These are phyloP conservation scores for Anaspis maculata DNA, from an alignment of 2,888 invertebrate genomes.

Conservation along the genomic window DNA sequence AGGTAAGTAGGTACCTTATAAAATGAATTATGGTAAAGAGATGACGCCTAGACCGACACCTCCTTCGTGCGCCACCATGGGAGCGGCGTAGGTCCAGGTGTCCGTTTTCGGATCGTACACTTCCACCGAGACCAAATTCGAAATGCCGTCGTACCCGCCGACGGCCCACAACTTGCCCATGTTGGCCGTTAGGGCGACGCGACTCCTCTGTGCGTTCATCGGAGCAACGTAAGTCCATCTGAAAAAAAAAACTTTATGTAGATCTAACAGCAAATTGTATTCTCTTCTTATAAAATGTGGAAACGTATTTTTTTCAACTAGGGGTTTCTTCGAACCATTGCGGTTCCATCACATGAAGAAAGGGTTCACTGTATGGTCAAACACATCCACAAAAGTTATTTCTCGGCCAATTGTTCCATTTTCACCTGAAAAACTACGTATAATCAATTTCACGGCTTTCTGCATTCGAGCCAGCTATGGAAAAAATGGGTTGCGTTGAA, in stretches of 20 bases:
- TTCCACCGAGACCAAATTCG: slow-evolving; percentile 77
- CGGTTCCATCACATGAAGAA: too few species aligned
- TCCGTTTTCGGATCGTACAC: slow-evolving; percentile 68
- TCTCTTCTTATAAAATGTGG: too few species aligned
- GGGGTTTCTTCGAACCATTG: too few species aligned
- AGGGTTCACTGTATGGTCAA: too few species aligned
- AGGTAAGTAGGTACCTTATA: too few species aligned
- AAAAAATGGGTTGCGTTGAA: too few species aligned
- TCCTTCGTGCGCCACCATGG: slow-evolving; percentile 82
- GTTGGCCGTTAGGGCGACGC: slow-evolving; percentile 75
- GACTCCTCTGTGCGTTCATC: slow-evolving; percentile 75
- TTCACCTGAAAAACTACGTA: background rate
- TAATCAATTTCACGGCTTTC: too few species aligned
- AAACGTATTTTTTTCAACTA: too few species aligned
- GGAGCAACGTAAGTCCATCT: slow-evolving; percentile 69
- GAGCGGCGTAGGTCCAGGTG: slow-evolving; percentile 63
- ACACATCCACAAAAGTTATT: too few species aligned
- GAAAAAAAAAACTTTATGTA: too few species aligned
- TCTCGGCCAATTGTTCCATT: too few species aligned
- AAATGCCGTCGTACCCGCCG: slow-evolving; percentile 71
- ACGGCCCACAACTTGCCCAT: slow-evolving; percentile 79
- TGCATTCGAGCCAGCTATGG: background rate
- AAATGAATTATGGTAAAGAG: slow-evolving; percentile 28
- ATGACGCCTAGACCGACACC: slow-evolving; percentile 86
- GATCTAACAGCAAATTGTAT: too few species aligned